Evolutionary conservation across 2,113 vertebrate species (phyloP), one percentile per base, ranked within the genome.

Genomic region (Oreochromis aureus): DNA sequence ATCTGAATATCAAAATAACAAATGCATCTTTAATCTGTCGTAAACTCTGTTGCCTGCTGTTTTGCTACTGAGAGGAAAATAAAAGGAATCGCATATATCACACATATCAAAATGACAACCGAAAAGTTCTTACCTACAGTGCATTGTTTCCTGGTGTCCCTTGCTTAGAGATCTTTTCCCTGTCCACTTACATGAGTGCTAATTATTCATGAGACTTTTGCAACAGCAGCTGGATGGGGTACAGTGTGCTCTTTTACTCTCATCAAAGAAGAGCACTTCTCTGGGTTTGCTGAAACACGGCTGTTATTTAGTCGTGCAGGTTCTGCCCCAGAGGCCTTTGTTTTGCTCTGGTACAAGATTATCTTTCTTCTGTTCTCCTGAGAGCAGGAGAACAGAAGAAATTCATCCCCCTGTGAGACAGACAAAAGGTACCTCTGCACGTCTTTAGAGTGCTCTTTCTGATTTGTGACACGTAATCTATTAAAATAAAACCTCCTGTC

Each of bases 271-370:
- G 41, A 73, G 15, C 41, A 16, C 41, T 46, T 46, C 22, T 30
- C 69, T 48, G 69, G 69, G 41, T 73, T 73, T 73, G 22, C 69
- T 46, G 41, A 48, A 73, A 73, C 69, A 48, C 2, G 1, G 22
- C 69, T 73, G 69, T 27, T 27, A 73, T 73, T 73, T 73, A 30
- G 22, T 48, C 0, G 69, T 30, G 41, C 69, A 30, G 41, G 41
- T 73, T 48, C 41, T 2, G 83, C 86, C 89, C 88, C 81, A 39
- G 83, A 84, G 79, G 80, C 36, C 71, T 82, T 88, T 93, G 92
- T 92, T 92, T 92, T 36, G 39, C 85, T 71, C 48, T 61, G 86
- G 69, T 91, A 89, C 85, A 39, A 85, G 87, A 92, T 86, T 85
- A 8, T 73, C 54, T 71, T 19, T 55, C 78, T 24, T 80, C 53